These are phyloP conservation scores for Chloropsis cyanopogon DNA, from an alignment of 2,113 vertebrate genomes.

Conservation along the genomic window DNA sequence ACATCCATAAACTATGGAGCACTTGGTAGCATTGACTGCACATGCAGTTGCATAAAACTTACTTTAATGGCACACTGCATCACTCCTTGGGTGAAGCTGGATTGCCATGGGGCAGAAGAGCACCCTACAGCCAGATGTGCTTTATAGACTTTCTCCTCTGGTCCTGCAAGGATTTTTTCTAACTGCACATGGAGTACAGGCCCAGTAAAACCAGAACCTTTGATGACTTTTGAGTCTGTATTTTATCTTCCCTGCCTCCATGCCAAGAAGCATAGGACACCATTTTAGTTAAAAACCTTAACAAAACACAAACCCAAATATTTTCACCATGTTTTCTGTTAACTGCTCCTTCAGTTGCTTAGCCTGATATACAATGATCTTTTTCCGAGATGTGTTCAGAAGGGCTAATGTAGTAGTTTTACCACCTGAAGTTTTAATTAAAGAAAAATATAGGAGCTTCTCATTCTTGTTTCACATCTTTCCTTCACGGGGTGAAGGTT, in stretches of 20 bases:
- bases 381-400: neutral
- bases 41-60: rapidly evolving
- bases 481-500: neutral
- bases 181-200: neutral
- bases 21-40: neutral
- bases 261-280: neutral
- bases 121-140: neutral
- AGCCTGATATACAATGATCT: neutral
- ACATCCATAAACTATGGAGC: neutral
- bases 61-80: neutral
- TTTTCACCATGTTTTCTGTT: neutral
- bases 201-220: neutral
- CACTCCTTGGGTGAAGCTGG: neutral
- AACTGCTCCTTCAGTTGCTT: neutral
- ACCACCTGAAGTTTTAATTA: neutral
- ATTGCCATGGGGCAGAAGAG: neutral
- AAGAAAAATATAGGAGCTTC: neutral
- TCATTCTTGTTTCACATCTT: neutral
- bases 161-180: neutral
- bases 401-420: neutral
- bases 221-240: neutral
- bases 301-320: neutral
- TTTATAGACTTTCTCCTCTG: neutral
- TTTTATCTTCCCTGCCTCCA: neutral
- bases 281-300: neutral